Evolutionary conservation across 2,888 invertebrate genomes (phyloP), one percentile per base, ranked within the genome.

Genomic region (Cryptophagus acutangulus): DNA sequence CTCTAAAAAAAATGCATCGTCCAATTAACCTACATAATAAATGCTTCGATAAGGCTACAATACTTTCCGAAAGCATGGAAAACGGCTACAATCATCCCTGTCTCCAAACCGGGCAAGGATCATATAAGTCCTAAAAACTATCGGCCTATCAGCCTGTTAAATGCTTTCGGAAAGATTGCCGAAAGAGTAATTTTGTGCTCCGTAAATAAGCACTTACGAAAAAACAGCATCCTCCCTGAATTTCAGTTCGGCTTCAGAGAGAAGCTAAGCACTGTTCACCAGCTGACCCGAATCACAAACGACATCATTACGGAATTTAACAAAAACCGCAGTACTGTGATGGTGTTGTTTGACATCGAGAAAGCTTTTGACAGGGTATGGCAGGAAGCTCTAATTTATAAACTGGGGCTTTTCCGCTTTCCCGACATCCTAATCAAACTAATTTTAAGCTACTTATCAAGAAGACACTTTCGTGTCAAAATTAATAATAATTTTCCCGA

Each of bases 161-260:
- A 34, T 1, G 28, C 29, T 1, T 4, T 54, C 2, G 20, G 36
- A 2, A 54, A 54, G 46, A n/a, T 48, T 1, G 13, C 37, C 1
- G 47, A 55, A 34, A 42, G 48, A 25, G 25, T 47, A 2, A 43
- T 54, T n/a, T n/a, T 35, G 6, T 18, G 15, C 9, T 6, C 6
- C 6, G 5, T 20, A 20, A 9, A 20, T 20, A 20, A 9, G 20
- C 20, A 20, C 9, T 2, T 40, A 29, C 35, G 13, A 49, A 2
- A 36, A 33, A 1, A 25, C 2, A 43, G 49, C 6, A 28, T 47
- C 13, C 31, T 35, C 6, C 30, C 37, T n/a, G 13, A 28, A 3
- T 13, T 9, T 9, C 61, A 62, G 45, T 58, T 55, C 39, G 58
- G 58, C 2, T 62, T 62, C 39, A 34, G 58, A 26, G 29, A 36